phyloP scores from a whole-genome alignment of 2,888 invertebrate species.

The Lasioglossum pauxillum region DNA sequence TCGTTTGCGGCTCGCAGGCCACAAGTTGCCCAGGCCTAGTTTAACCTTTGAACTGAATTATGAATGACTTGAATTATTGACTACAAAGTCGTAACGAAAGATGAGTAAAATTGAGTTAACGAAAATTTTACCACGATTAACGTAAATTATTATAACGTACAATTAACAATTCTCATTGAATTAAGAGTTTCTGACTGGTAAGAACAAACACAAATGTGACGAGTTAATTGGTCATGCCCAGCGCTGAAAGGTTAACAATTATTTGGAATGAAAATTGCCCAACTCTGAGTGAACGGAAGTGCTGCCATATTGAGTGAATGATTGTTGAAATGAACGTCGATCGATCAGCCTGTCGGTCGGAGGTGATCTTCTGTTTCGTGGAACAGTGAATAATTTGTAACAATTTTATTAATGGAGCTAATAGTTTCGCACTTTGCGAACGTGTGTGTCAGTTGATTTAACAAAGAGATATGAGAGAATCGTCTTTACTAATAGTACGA shows the following conservation, averaged over 20 bases:
- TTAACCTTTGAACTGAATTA: too few relatives aligned
- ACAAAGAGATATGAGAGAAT: not conserved
- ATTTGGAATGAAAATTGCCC: not conserved
- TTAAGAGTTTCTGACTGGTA: not conserved
- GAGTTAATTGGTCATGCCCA: too few relatives aligned
- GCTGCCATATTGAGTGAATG: not conserved
- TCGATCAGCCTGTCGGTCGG: slow-evolving; percentile 29
- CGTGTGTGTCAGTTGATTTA: not conserved
- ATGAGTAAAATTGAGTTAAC: not conserved
- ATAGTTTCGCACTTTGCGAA: not conserved
- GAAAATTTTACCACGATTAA: not conserved
- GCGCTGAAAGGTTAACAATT: not conserved
- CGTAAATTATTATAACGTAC: too few relatives aligned
- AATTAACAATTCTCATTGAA: not conserved
- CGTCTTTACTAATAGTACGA: not conserved
- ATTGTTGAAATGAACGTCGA: not conserved
- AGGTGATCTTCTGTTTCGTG: not conserved
- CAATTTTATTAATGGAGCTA: not conserved
- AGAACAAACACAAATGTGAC: not conserved
- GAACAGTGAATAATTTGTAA: not conserved
- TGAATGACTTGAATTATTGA: too few relatives aligned
- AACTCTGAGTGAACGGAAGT: slow-evolving; percentile 4
- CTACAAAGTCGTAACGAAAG: too few relatives aligned
- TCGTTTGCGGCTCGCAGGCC: too few relatives aligned
- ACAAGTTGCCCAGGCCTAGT: too few relatives aligned